Evolutionary conservation across 2,888 invertebrate species (phyloP).

Genomic region (Sepiola atlantica): DNA sequence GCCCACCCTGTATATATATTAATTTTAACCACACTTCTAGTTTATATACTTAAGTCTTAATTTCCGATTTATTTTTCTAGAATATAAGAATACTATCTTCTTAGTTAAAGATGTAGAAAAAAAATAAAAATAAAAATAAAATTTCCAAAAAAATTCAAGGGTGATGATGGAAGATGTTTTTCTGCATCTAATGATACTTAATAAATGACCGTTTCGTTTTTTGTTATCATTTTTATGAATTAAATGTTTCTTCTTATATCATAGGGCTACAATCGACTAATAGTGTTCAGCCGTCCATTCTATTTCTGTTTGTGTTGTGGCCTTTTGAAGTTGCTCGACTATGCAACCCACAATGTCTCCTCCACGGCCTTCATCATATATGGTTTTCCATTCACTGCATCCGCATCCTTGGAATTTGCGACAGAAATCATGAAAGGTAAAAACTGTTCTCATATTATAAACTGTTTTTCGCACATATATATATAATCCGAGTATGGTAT

Average conservation of each 20-base stretch:
- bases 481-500: too few species aligned
- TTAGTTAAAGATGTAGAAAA: too few species aligned
- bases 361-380: constrained; percentile 71
- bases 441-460: constrained; percentile 39
- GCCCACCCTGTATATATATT: too few species aligned
- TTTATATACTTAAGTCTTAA: too few species aligned
- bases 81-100: too few species aligned
- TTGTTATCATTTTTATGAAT: neutral
- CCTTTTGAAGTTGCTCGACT: constrained; percentile 75
- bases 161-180: neutral
- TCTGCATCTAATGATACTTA: neutral
- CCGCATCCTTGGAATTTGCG: constrained; percentile 80
- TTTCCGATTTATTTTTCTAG: too few species aligned
- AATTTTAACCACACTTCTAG: too few species aligned
- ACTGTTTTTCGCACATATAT: too few species aligned
- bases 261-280: constrained; percentile 92
- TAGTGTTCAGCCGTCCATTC: constrained; percentile 93
- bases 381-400: constrained; percentile 78
- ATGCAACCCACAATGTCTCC: constrained; percentile 56
- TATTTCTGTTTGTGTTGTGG: constrained; percentile 90
- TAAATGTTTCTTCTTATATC: constrained; percentile 51
- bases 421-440: constrained; percentile 83
- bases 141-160: too few species aligned
- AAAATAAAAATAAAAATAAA: too few species aligned
- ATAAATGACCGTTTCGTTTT: neutral